Conservation (phyloP, 1,140 invertebrate species). For the Ips nitidus region DNA sequence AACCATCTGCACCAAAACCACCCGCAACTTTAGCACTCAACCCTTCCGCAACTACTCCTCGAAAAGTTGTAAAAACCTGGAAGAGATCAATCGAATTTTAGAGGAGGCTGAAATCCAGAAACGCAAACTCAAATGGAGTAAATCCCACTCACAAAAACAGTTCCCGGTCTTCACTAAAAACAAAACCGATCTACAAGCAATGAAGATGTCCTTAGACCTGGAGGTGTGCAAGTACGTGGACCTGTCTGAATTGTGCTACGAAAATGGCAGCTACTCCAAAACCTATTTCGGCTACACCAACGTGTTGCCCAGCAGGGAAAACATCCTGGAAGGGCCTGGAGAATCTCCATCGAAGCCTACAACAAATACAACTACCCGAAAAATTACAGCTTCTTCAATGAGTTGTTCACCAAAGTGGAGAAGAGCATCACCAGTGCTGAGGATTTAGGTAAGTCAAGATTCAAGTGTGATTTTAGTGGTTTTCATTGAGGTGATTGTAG, state of each 20-base stretch:
- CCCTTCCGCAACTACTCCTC: conserved; percentile 8
- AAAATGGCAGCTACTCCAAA: conserved; percentile 3
- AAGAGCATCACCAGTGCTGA: conserved; percentile 25
- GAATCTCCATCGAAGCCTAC: conserved; percentile 21
- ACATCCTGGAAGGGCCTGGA: conserved; percentile 32
- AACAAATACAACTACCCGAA: conserved; percentile 15
- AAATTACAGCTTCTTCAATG: conserved; percentile 19
- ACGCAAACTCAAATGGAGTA: background rate
- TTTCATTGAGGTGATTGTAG: conserved; percentile 27
- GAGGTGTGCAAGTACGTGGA: conserved; percentile 2
- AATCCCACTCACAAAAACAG: background rate
- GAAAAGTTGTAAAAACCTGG: conserved; percentile 14
- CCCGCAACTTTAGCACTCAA: conserved; percentile 19
- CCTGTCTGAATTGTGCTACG: conserved; percentile 1
- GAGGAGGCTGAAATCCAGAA: conserved; percentile 31
- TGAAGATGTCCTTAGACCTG: conserved; percentile 20
- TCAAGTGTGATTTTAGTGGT: background rate
- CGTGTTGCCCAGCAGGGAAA: conserved; percentile 30
- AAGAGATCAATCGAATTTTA: conserved; percentile 34
- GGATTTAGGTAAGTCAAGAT: conserved; percentile 14
- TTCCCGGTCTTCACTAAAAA: background rate
- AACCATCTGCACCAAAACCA: background rate
- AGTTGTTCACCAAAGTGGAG: conserved; percentile 20
- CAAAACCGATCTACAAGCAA: background rate
- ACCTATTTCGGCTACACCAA: conserved; percentile 29